Base-by-base conservation (phyloP, 1,140 invertebrate species). In the Trichonephila inaurata region DNA sequence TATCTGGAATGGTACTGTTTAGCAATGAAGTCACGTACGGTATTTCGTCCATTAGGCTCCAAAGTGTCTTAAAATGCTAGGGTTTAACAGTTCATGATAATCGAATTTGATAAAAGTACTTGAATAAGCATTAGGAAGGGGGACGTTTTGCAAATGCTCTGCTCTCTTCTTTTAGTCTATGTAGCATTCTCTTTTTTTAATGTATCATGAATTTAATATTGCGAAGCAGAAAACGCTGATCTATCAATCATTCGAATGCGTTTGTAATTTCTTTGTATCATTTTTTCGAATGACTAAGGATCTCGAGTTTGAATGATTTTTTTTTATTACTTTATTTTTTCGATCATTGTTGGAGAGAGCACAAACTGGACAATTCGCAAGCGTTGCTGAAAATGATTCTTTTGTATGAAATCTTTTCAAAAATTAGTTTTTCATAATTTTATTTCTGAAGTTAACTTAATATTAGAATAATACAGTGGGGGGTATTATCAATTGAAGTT, bases 61-160 rank as follows among this genome's bases (percentile, higher is more conserved):
- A 61, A 61, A 85, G 83, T 85, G 58, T 85, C 83, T 85, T 85
- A 85, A 85, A 85, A 85, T 85, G 83, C 58, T 19, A 61, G n/a
- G 83, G 51, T 58, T 85, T 60, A 85, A 85, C 83, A 85, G 83
- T 28, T 85, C 58, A 85, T 85, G 83, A 60, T 85, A 85, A 85
- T 85, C 83, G 83, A 85, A 85, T 85, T 85, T 61, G 83, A 85
- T 85, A 85, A 85, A 61, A 61, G 83, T 85, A 21, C 58, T 85
- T 40, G 72, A 77, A 77, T 77, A 40, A 40, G 72, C 72, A 77
- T 77, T 77, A 77, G 16, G 28, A 33, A 77, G 19, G 7, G 28
- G 7, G 28, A 77, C 72, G 33, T 77, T 77, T 77, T 77, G 72
- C 72, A 77, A 40, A 77, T 77, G 72, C 33, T 5, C 28, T 40